phyloP scores from a whole-genome alignment of 2,888 invertebrate genomes.

The Pediacus dermestoides region DNA sequence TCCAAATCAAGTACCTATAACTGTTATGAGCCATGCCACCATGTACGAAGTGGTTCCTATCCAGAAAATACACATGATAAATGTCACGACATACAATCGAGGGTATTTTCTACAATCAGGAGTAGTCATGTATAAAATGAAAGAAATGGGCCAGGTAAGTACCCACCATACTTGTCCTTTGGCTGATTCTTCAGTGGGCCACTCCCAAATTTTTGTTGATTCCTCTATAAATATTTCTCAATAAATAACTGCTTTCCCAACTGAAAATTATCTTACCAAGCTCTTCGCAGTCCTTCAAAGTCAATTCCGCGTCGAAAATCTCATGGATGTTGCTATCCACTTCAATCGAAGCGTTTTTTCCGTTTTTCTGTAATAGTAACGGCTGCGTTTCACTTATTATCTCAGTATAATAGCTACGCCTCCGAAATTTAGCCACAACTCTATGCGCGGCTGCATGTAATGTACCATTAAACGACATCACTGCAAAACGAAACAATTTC shows the following conservation, averaged over 20 bases:
- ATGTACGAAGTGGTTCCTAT: slow-evolving; percentile 76
- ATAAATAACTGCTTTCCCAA: slow-evolving; percentile 12
- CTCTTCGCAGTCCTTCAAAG: slow-evolving; percentile 48
- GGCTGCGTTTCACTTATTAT: slow-evolving; percentile 51
- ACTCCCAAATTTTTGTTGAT: slow-evolving; percentile 53
- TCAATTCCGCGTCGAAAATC: slow-evolving; percentile 41
- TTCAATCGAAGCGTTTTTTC: slow-evolving; percentile 18
- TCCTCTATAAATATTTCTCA: slow-evolving; percentile 42
- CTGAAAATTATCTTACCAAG: slow-evolving; percentile 40
- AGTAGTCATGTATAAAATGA: slow-evolving; percentile 67
- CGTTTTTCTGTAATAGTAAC: slow-evolving; percentile 36
- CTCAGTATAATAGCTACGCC: slow-evolving; percentile 57
- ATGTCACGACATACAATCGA: slow-evolving; percentile 64
- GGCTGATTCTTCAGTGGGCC: slow-evolving; percentile 54
- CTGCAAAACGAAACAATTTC: slow-evolving; percentile 45
- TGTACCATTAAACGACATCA: slow-evolving; percentile 64
- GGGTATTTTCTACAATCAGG: slow-evolving; percentile 70
- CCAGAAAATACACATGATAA: slow-evolving; percentile 78
- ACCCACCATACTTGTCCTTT: slow-evolving; percentile 57
- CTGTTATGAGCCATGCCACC: slow-evolving; percentile 83
- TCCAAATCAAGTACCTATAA: slow-evolving; percentile 64
- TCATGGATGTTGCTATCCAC: slow-evolving; percentile 18
- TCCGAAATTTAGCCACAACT: slow-evolving; percentile 51
- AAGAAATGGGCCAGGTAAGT: slow-evolving; percentile 70
- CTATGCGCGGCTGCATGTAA: slow-evolving; percentile 56